phyloP scores from a whole-genome alignment of 2,113 vertebrate species.

The Antechinus flavipes region DNA sequence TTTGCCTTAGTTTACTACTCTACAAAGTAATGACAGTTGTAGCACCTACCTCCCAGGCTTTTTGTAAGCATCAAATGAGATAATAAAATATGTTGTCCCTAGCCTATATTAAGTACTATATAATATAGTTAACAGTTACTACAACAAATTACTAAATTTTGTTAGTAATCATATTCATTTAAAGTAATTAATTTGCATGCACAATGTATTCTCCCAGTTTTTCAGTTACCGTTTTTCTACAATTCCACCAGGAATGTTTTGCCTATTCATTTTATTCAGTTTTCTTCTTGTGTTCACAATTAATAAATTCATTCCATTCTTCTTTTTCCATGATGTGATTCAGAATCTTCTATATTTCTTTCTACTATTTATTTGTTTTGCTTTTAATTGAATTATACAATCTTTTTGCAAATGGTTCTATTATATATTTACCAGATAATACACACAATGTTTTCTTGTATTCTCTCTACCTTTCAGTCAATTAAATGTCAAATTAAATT shows the following conservation, averaged over 20 bases:
- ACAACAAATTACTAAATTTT: neutral
- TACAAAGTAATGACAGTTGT: neutral
- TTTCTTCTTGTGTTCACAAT: neutral
- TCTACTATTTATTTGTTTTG: neutral
- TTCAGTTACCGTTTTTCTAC: neutral
- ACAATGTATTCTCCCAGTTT: neutral
- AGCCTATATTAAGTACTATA: neutral
- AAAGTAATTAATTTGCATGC: neutral
- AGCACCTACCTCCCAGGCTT: neutral
- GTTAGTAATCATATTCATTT: neutral
- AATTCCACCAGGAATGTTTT: neutral
- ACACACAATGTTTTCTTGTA: neutral
- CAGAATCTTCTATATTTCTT: neutral
- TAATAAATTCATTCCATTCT: neutral
- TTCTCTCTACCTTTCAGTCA: neutral
- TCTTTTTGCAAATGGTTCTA: neutral
- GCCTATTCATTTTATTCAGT: neutral
- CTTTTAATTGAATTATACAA: neutral
- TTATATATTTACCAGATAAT: neutral
- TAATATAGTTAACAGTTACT: neutral
- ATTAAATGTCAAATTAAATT: neutral
- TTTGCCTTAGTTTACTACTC: neutral
- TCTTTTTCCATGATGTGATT: neutral
- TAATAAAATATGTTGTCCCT: neutral
- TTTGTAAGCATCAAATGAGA: neutral